Evolutionary conservation across 2,888 invertebrate species (phyloP).

Genomic region (Mimachlamys varia): DNA sequence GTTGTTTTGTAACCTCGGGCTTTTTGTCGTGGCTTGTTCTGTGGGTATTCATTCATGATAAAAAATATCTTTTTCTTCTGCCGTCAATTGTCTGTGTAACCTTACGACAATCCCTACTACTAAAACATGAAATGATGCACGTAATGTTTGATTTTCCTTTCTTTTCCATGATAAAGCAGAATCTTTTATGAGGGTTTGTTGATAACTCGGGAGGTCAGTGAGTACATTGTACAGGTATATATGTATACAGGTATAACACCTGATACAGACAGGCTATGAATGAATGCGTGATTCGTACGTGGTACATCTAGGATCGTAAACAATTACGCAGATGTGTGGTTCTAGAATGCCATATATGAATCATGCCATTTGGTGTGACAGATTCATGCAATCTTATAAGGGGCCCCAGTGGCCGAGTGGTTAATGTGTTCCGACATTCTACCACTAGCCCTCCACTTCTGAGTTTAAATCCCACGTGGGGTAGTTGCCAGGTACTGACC

Average conservation of each 20-base stretch:
- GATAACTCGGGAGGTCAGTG: background rate
- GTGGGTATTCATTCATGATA: background rate
- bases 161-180: background rate
- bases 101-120: background rate
- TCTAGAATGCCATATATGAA: background rate
- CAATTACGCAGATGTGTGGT: background rate
- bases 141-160: background rate
- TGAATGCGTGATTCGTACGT: background rate
- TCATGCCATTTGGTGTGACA: no score
- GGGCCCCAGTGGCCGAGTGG: no score
- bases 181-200: background rate
- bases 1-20: background rate
- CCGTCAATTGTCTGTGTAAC: background rate
- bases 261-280: background rate
- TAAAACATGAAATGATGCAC: background rate
- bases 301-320: background rate
- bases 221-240: background rate
- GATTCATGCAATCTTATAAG: no score
- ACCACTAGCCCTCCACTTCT: no score
- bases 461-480: no score
- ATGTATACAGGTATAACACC: background rate
- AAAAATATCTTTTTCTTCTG: background rate
- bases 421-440: no score
- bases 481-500: no score
- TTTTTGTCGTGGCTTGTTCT: background rate